Base-by-base conservation (phyloP, 2,888 invertebrate genomes). In the Synanthedon formicaeformis region DNA sequence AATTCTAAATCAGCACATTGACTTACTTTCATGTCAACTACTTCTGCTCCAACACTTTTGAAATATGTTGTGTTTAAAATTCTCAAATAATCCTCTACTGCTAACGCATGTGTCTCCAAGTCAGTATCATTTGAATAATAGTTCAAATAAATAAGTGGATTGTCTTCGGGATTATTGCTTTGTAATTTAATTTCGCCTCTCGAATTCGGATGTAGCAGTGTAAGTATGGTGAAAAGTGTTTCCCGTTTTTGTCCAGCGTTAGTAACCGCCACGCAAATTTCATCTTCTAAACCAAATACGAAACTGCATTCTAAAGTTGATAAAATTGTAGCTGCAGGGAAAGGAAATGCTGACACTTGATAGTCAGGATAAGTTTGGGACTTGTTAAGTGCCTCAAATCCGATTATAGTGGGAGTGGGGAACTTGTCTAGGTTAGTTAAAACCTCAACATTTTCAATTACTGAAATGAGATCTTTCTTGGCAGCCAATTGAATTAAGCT, bases 311-410 rank as follows among this genome's bases (percentile, higher is more conserved):
- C 53, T 3, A 73, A 23, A 12, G 64, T 57, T 0, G 67, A 56
- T 1, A 72, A 45, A 4, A 71, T 3, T 18, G 67, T 58, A 5
- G 62, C 63, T 6, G 59, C 55, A 1, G 72, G 66, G 1, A 66
- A 27, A 1, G 69, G 68, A 4, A 67, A 57, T 0, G 61, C 60
- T 4, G 66, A 64, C 0, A 63, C 54, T 60, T 79, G 76, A 48
- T 79, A 79, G 51, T 78, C 78, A 2, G 79, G 78, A 52, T 62
- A 72, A 1, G 45, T 57, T 54, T 78, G 72, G 10, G 64, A 58
- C 50, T 68, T 67, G 18, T 78, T 63, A 0, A 78, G 53, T 13
- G 77, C 65, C 2, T 62, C 66, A 41, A 67, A 66, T 3, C 80
- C 81, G 34, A 78, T 51, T 5, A 79, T 53, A 0, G 57, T 54